Evolutionary conservation across 2,113 vertebrate genomes (phyloP).

Genomic region (Chaenocephalus aceratus): DNA sequence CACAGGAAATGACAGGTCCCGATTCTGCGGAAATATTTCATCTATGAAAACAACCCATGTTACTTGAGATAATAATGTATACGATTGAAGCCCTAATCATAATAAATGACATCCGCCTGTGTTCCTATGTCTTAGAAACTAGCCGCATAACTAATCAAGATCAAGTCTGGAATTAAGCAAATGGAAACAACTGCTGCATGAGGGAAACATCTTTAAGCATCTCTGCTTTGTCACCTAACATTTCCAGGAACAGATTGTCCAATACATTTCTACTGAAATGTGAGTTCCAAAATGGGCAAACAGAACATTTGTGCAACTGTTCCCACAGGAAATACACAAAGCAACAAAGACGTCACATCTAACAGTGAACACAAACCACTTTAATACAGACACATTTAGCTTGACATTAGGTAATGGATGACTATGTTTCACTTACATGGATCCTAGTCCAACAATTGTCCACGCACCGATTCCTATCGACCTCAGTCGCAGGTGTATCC

Average conservation of each 20-base stretch:
- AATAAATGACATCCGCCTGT: conserved; percentile 22
- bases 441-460: conserved; percentile 10
- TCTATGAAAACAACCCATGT: too few relatives aligned
- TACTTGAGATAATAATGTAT: neutral
- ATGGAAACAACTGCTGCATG: neutral
- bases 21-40: too few relatives aligned
- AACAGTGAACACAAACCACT: conserved; percentile 9
- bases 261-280: conserved; percentile 32
- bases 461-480: neutral
- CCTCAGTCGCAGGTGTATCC: conserved; percentile 32
- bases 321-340: neutral
- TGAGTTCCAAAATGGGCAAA: conserved; percentile 5
- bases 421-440: conserved; percentile 10
- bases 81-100: conserved; percentile 6
- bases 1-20: too few relatives aligned
- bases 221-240: conserved; percentile 13
- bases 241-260: conserved; percentile 14
- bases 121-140: neutral
- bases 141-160: neutral
- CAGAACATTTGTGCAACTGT: conserved; percentile 13
- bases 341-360: conserved; percentile 10
- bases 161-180: neutral
- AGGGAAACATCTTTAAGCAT: neutral
- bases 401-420: conserved; percentile 16
- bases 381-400: conserved; percentile 10